Percentiles rank a stretch among this genome's conserved stretches.
Conservation (phyloP, 2,888 invertebrate genomes). For the Clivina fossor region DNA sequence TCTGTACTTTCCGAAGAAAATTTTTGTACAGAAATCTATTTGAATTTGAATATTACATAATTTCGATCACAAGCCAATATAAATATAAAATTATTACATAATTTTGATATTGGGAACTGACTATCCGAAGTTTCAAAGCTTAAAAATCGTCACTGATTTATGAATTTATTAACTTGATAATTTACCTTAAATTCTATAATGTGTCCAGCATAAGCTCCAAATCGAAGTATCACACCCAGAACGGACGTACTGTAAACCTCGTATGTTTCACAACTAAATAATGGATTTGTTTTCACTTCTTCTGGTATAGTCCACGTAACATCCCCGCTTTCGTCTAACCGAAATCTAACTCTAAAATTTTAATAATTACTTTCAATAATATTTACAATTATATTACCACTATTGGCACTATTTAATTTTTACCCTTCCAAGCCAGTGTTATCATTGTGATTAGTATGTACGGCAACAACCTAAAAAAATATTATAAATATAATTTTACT, state of each 20-base stretch:
- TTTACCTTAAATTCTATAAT: conserved; percentile 64
- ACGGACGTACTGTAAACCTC: conserved; percentile 55
- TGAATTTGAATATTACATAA: no score
- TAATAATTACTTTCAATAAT: conserved; percentile 12
- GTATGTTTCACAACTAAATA: conserved; percentile 70
- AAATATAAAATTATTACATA: no score
- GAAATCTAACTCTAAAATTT: conserved; percentile 52
- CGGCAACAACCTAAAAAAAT: conserved; percentile 24
- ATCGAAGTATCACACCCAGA: conserved; percentile 55
- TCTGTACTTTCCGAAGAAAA: no score
- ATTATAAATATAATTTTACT: no score
- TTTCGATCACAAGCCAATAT: no score
- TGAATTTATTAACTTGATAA: no score
- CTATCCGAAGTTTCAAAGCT: no score
- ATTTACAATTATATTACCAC: conserved; percentile 17
- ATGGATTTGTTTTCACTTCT: conserved; percentile 57
- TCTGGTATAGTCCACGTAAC: conserved; percentile 64
- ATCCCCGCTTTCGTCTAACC: conserved; percentile 63
- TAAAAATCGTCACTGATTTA: no score
- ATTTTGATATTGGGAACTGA: no score
- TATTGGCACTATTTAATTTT: conserved; percentile 39
- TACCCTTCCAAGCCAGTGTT: conserved; percentile 58
- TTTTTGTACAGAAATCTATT: no score
- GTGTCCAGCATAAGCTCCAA: conserved; percentile 66
- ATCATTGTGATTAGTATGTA: conserved; percentile 48